A percentile compares a stretch with the other conserved stretches of the same genome.
phyloP scores from a whole-genome alignment of 2,888 invertebrate species.

The Caenorhabditis sp. region DNA sequence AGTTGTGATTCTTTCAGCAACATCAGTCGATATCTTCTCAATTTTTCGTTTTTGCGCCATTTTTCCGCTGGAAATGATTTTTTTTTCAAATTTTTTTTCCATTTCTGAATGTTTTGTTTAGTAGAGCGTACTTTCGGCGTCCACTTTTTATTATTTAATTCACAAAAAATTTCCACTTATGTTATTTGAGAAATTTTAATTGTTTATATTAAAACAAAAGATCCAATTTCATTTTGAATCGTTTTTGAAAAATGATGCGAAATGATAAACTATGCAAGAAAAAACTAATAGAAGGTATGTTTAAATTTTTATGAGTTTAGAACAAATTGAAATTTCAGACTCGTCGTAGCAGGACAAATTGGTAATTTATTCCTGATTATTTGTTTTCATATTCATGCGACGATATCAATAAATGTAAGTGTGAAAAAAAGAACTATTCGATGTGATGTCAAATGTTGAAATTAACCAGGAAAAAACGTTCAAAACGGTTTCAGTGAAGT shows the following conservation, averaged over 20 bases:
- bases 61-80: not conserved
- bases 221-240: constrained; percentile 9
- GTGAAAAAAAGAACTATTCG: not conserved
- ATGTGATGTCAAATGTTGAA: too few relatives aligned
- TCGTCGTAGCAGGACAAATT: constrained; percentile 7
- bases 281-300: not conserved
- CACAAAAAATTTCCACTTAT: not conserved
- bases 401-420: not conserved
- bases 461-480: too few relatives aligned
- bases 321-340: constrained; percentile 2
- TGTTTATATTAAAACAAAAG: constrained; percentile 5
- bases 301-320: not conserved
- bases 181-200: not conserved
- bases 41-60: constrained; percentile 23
- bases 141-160: not conserved
- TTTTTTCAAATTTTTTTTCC: not conserved
- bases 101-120: too few relatives aligned
- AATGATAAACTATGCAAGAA: not conserved
- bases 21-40: constrained; percentile 41
- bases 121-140: not conserved
- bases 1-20: constrained; percentile 71
- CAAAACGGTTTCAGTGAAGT: too few relatives aligned
- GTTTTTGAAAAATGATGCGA: not conserved
- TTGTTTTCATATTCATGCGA: not conserved
- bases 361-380: constrained; percentile 4